These are phyloP conservation scores for Eilema sororculum DNA, from an alignment of 2,888 invertebrate species.

Conservation along the genomic window DNA sequence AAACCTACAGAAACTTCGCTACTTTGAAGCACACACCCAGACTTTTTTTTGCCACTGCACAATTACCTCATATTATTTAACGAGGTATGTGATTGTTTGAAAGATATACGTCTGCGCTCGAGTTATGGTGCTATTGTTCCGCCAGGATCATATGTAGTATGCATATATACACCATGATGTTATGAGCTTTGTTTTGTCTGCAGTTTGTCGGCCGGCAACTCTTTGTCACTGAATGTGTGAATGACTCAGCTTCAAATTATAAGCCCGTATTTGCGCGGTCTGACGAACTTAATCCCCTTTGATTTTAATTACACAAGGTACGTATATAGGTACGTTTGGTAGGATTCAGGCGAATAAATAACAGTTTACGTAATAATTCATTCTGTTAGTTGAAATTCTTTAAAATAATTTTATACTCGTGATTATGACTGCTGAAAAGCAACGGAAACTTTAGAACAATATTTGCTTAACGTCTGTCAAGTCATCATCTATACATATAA, in stretches of 20 bases:
- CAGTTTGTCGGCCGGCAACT: constrained; percentile 56
- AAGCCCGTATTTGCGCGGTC: neutral
- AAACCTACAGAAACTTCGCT: neutral
- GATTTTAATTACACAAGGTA: neutral
- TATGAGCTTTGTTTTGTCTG: constrained; percentile 60
- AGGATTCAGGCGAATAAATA: neutral
- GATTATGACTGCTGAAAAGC: too few relatives aligned
- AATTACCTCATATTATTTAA: constrained; percentile 42
- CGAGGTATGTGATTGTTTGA: constrained; percentile 45
- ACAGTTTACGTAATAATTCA: neutral
- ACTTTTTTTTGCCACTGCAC: constrained; percentile 22
- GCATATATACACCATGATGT: constrained; percentile 3
- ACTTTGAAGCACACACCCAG: neutral
- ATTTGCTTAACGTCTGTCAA: too few relatives aligned
- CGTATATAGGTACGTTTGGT: too few relatives aligned
- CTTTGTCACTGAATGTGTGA: constrained; percentile 6
- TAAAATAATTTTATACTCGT: too few relatives aligned
- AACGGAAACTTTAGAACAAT: too few relatives aligned
- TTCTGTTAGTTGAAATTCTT: neutral
- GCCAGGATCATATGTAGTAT: constrained; percentile 54
- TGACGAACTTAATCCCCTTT: neutral
- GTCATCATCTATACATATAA: too few relatives aligned
- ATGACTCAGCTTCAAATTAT: neutral
- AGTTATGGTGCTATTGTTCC: constrained; percentile 59
- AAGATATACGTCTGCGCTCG: constrained; percentile 40